These are phyloP conservation scores for Podarcis cretensis DNA, from an alignment of 2,113 vertebrate genomes.

Conservation along the genomic window DNA sequence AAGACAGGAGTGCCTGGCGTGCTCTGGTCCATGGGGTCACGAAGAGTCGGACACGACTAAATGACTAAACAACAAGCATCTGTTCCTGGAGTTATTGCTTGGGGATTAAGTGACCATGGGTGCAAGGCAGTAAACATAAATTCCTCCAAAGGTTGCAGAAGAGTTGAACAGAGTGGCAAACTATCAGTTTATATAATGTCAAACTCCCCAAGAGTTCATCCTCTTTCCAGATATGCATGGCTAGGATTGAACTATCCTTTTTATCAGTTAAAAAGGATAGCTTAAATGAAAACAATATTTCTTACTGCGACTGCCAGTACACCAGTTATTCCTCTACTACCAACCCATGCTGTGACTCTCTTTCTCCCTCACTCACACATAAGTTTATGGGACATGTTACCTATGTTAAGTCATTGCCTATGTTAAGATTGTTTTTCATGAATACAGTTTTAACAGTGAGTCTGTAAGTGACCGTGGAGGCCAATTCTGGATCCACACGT, in stretches of 20 bases:
- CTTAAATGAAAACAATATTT: neutral
- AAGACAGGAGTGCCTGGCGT: no score
- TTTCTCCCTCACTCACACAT: neutral
- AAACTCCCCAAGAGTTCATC: neutral
- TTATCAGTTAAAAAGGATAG: neutral
- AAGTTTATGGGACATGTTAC: neutral
- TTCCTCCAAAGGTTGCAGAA: neutral
- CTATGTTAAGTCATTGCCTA: no score
- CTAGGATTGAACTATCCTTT: neutral
- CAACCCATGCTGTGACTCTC: neutral
- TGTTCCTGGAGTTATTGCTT: neutral
- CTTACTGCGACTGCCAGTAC: neutral
- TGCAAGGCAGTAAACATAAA: neutral
- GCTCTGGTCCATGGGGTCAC: no score
- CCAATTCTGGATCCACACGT: no score
- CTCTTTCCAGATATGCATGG: neutral
- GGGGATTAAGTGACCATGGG: neutral
- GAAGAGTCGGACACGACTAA: no score
- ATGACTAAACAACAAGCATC: neutral
- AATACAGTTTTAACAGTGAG: no score
- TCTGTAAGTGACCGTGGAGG: no score
- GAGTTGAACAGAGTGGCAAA: neutral
- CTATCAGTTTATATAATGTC: neutral
- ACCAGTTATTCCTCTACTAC: neutral
- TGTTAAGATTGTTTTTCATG: no score